Base-by-base conservation (phyloP, 2,113 vertebrate genomes). In the Penelope pileata region DNA sequence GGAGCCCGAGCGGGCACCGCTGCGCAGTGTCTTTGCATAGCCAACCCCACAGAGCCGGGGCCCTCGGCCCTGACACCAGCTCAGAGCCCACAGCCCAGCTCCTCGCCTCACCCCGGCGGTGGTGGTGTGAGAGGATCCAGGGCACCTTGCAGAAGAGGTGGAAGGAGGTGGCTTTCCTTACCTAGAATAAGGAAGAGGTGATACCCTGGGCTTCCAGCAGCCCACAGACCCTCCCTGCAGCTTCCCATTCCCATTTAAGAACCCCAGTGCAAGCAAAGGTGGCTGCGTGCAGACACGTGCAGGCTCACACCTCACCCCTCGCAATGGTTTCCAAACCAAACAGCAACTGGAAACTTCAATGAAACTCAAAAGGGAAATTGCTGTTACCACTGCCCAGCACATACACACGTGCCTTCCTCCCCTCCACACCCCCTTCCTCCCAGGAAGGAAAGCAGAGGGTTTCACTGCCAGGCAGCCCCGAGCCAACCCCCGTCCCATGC, bases 331-430 rank as follows among this genome's bases (percentile, higher is more conserved):
- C 86, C 92, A 91, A 87, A 76, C 64, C 82, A 92, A 93, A 94
- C 66, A 96, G 67, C 77, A 91, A 95, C 90, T 91, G 90, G 93
- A 94, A 95, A 84, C 88, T 75, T 59, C 88, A 89, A n/a, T 64
- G 91, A 95, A 83, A 93, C 77, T 91, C 85, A 83, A 83, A 77
- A 90, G 84, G 83, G 91, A 94, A 96, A 89, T 8, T 47, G 58
- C 81, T 91, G 91, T 90, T 85, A n/a, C 76, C 68, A 24, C 80
- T 82, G 86, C 86, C 89, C 72, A 47, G 79, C 76, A 78, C 92
- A 90, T 6, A 88, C 79, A 94, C 85, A 68, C 14, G 23, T 58
- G 79, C 85, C 75, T 95, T 96, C 95, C 92, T 95, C 87, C 85
- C 90, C 67, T 83, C 86, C 88, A 72, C 86, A 91, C 62, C 90